These are phyloP conservation scores for Argynnis bischoffii DNA, from an alignment of 2,888 invertebrate genomes.

Conservation along the genomic window DNA sequence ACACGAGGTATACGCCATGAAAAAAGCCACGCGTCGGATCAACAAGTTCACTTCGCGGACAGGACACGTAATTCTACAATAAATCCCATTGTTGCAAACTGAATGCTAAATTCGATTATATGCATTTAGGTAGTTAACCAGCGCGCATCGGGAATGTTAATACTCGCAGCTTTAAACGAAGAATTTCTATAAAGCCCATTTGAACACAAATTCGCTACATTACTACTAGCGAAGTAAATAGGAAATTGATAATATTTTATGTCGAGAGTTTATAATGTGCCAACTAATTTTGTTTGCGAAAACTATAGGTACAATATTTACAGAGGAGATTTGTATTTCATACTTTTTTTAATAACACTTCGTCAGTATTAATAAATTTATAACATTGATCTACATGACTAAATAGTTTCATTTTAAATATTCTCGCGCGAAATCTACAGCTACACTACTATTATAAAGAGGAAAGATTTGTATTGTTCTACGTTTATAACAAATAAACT, in stretches of 20 bases:
- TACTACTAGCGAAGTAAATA: constrained; percentile 13
- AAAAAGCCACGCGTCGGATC: constrained; percentile 69
- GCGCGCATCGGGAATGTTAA: constrained; percentile 65
- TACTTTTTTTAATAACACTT: too few relatives aligned
- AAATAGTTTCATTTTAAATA: too few relatives aligned
- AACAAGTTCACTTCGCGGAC: constrained; percentile 57
- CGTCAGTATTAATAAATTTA: too few relatives aligned
- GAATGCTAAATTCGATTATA: constrained; percentile 74
- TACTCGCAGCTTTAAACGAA: constrained; percentile 45
- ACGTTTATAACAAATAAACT: too few relatives aligned
- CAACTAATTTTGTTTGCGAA: constrained; percentile 1
- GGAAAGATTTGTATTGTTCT: too few relatives aligned
- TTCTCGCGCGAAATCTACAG: too few relatives aligned
- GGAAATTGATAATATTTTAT: constrained; percentile 18
- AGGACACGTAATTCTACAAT: constrained; percentile 76
- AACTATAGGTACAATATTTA: too few relatives aligned
- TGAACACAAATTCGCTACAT: constrained; percentile 27
- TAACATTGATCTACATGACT: too few relatives aligned
- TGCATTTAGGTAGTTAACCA: constrained; percentile 74
- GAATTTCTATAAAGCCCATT: constrained; percentile 38
- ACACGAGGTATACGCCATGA: constrained; percentile 73
- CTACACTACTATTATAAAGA: too few relatives aligned
- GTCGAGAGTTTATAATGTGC: constrained; percentile 17
- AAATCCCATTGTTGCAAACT: constrained; percentile 71
- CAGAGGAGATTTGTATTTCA: too few relatives aligned